phyloP scores from a whole-genome alignment of 2,888 invertebrate species.

The Leucozona laternaria region DNA sequence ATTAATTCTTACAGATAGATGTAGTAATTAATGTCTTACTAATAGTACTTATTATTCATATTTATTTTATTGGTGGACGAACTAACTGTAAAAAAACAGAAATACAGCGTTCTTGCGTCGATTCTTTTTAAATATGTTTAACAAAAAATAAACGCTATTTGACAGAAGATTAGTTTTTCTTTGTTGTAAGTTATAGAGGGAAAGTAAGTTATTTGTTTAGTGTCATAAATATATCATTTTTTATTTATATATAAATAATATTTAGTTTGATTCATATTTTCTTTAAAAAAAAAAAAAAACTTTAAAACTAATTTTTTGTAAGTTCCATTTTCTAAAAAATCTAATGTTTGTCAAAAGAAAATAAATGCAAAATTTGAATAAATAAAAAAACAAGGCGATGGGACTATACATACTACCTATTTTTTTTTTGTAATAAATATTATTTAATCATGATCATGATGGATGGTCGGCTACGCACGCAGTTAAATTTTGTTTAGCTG shows the following conservation, averaged over 20 bases:
- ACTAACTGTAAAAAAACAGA: conserved; percentile 65
- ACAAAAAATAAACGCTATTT: conserved; percentile 31
- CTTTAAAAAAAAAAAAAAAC: conserved; percentile 36
- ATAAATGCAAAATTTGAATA: conserved; percentile 54
- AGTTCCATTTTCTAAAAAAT: conserved; percentile 54
- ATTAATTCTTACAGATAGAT: conserved; percentile 69
- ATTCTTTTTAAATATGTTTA: conserved; percentile 31
- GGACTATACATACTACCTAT: conserved; percentile 66
- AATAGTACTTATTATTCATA: conserved; percentile 69
- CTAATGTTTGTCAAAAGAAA: conserved; percentile 32
- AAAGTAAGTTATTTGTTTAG: conserved; percentile 41
- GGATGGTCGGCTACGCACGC: conserved; percentile 21
- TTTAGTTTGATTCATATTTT: conserved; percentile 31
- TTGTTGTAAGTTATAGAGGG: conserved; percentile 28
- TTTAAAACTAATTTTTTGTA: conserved; percentile 34
- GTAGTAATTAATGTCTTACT: conserved; percentile 72
- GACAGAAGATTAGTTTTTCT: conserved; percentile 46
- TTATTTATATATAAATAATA: conserved; percentile 29
- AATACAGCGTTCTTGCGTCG: conserved; percentile 54
- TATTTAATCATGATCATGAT: conserved; percentile 29
- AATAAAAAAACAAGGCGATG: conserved; percentile 27
- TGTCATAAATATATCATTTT: conserved; percentile 34
- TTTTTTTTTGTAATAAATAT: conserved; percentile 41
- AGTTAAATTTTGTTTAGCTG: conserved; percentile 41
- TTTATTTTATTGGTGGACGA: conserved; percentile 69